Percentiles rank a stretch among this genome's conserved stretches.
These are phyloP conservation scores for Oasisia sp. DNA, from an alignment of 2,888 invertebrate genomes.

Conservation along the genomic window DNA sequence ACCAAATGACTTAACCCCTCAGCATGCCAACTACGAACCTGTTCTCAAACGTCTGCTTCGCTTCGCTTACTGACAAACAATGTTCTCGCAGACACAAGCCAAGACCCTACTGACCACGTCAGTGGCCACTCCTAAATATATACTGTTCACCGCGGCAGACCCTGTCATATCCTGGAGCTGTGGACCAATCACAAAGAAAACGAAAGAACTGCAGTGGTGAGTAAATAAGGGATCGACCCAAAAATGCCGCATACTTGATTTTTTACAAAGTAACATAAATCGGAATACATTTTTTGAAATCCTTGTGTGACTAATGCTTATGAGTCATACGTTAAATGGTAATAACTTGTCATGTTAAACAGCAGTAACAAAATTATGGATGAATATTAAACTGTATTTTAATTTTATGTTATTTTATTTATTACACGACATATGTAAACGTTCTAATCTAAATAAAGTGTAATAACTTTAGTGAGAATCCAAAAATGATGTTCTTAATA, in stretches of 20 bases:
- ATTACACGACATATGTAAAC: no score
- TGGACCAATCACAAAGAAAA: neutral
- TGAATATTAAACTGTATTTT: neutral
- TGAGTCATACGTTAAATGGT: neutral
- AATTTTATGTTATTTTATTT: no score
- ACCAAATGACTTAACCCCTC: neutral
- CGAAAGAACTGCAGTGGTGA: neutral
- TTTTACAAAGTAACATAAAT: neutral
- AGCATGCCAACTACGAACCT: neutral
- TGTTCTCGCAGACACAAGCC: neutral
- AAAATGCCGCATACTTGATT: neutral
- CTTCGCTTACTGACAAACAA: neutral
- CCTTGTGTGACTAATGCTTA: neutral
- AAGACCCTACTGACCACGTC: neutral
- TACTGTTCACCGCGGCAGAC: neutral
- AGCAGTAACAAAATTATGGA: neutral
- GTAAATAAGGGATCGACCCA: neutral
- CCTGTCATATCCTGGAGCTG: neutral
- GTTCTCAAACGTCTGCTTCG: neutral
- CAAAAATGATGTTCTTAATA: neutral
- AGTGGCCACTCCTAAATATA: neutral
- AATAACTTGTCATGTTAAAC: neutral
- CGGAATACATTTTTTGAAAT: neutral
- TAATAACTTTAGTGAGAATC: neutral
- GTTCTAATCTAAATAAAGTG: no score